A percentile compares a stretch with the other conserved stretches of the same genome.
Evolutionary conservation across 2,113 vertebrate genomes (phyloP).

Genomic region (Syrrhaptes paradoxus): DNA sequence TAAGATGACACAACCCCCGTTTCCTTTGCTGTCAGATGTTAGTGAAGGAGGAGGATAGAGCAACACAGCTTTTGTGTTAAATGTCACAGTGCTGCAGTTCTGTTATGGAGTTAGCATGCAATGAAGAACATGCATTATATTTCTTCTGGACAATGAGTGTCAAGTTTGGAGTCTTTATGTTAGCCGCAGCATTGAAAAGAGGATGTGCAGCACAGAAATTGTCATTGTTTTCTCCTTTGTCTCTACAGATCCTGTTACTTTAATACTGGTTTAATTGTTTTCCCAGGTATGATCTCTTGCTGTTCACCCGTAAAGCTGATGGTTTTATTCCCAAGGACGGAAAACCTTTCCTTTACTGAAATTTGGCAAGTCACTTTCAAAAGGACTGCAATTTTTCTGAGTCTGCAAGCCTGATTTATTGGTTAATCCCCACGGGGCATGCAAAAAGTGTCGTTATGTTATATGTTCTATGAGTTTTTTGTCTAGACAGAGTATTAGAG

Average conservation of each 20-base stretch:
- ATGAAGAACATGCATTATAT: not conserved
- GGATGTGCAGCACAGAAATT: not conserved
- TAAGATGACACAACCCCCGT: not conserved
- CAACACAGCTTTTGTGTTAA: not conserved
- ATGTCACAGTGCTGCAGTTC: not conserved
- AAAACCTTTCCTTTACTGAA: not conserved
- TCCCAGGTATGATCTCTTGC: not conserved
- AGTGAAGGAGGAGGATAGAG: not conserved
- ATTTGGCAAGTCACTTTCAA: conserved; percentile 42
- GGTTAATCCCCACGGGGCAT: conserved; percentile 32
- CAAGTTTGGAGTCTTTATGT: not conserved
- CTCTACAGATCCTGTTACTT: not conserved
- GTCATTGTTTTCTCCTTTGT: not conserved
- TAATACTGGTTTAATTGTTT: conserved; percentile 10
- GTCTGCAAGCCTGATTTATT: conserved; percentile 62
- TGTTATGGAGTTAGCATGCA: not conserved
- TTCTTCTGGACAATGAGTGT: not conserved
- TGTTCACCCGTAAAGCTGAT: not conserved
- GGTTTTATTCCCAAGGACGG: not conserved
- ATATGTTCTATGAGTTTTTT: conserved; percentile 43
- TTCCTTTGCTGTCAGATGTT: not conserved
- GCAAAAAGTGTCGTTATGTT: conserved; percentile 46
- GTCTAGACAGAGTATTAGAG: conserved; percentile 73
- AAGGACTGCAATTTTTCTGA: conserved; percentile 35
- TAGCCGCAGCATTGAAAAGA: not conserved